These are phyloP conservation scores for Ophonus ardosiacus DNA, from an alignment of 2,888 invertebrate species.

Conservation along the genomic window DNA sequence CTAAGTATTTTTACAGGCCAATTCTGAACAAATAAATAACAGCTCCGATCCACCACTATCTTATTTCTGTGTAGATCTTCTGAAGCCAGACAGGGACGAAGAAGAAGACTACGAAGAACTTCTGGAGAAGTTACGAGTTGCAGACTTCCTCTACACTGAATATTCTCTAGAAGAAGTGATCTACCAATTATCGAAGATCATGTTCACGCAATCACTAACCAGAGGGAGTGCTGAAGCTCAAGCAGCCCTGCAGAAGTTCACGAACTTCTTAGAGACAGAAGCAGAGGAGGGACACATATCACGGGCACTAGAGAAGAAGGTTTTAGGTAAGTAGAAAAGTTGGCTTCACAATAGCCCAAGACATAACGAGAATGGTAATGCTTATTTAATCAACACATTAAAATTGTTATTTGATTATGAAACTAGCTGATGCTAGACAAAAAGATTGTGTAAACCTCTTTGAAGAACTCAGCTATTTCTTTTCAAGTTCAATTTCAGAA, in stretches of 20 bases:
- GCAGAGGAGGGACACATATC: conserved; percentile 86
- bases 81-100: conserved; percentile 51
- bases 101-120: conserved; percentile 82
- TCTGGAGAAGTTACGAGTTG: conserved; percentile 83
- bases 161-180: conserved; percentile 88
- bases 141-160: conserved; percentile 86
- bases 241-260: conserved; percentile 85
- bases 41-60: too few species aligned
- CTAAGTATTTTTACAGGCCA: too few species aligned
- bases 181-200: conserved; percentile 88
- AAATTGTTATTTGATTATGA: too few species aligned
- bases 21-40: too few species aligned
- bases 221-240: conserved; percentile 85
- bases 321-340: conserved; percentile 80
- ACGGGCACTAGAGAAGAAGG: conserved; percentile 86
- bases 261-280: conserved; percentile 85
- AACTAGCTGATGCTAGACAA: too few species aligned
- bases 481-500: too few species aligned
- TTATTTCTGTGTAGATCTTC: background rate
- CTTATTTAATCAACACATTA: too few species aligned
- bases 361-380: too few species aligned
- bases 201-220: conserved; percentile 87
- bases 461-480: too few species aligned
- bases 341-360: too few species aligned
- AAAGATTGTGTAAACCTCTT: too few species aligned